phyloP scores from a whole-genome alignment of 2,113 vertebrate species.

The Scophthalmus maximus region DNA sequence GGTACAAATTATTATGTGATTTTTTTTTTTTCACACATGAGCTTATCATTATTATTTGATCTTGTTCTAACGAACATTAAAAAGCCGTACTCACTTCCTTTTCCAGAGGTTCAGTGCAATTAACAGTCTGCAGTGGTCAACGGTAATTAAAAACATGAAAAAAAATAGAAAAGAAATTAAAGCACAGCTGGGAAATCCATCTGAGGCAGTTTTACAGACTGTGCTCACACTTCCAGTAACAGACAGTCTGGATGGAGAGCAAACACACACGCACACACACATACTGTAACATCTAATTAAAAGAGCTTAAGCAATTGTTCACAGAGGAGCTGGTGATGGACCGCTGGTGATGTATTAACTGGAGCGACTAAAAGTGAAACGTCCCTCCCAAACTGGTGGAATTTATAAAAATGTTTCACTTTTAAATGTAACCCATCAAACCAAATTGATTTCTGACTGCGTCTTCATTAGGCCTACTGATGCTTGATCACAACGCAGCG shows the following conservation, averaged over 20 bases:
- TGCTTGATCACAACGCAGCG: conserved; percentile 12
- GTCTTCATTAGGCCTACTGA: conserved; percentile 38
- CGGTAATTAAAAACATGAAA: conserved; percentile 19
- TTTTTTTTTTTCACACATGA: no score
- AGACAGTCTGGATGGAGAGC: not conserved
- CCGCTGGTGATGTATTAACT: conserved; percentile 35
- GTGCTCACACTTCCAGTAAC: conserved; percentile 18
- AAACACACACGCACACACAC: conserved; percentile 10
- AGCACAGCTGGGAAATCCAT: conserved; percentile 56
- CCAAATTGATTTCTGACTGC: conserved; percentile 2
- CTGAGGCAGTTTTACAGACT: conserved; percentile 34
- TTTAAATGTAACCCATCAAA: conserved; percentile 5
- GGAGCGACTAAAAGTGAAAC: conserved; percentile 6
- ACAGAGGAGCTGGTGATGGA: conserved; percentile 43
- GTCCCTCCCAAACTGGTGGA: not conserved
- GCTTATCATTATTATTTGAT: not conserved
- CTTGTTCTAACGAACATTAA: not conserved
- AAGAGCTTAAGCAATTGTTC: conserved; percentile 45
- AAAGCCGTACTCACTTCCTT: conserved; percentile 1
- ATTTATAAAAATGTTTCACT: not conserved
- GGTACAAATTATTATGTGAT: no score
- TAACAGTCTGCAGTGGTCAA: conserved; percentile 26
- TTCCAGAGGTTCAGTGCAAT: conserved; percentile 32
- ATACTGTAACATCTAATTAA: conserved; percentile 50
- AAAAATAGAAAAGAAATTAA: conserved; percentile 27